Conservation (phyloP, 2,888 invertebrate species). For the Mactromeris polynyma region DNA sequence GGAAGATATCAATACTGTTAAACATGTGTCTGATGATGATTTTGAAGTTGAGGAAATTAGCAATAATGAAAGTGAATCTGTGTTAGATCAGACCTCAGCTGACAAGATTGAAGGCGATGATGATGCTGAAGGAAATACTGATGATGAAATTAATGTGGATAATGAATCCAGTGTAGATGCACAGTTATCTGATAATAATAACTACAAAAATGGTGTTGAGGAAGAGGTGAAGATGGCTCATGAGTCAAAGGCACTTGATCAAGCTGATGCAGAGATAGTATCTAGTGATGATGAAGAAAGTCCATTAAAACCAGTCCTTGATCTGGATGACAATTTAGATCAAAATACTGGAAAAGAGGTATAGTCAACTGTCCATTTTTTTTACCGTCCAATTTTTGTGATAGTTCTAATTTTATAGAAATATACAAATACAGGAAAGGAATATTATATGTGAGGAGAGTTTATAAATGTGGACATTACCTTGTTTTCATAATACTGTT, state of each 20-base stretch:
- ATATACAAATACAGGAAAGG: no score
- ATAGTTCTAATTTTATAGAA: no score
- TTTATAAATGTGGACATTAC: no score
- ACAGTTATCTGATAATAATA: neutral
- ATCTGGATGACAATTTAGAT: neutral
- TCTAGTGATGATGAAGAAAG: neutral
- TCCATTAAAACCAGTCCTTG: neutral
- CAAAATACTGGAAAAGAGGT: neutral
- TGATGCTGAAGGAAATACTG: constrained; percentile 36
- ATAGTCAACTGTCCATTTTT: no score
- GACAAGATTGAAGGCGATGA: neutral
- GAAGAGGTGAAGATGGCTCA: neutral
- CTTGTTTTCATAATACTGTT: no score
- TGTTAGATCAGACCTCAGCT: neutral
- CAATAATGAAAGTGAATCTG: neutral
- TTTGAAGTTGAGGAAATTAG: neutral
- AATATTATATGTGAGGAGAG: no score
- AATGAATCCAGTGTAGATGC: neutral
- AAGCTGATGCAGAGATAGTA: neutral
- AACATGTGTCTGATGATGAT: neutral
- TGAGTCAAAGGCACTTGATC: neutral
- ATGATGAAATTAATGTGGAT: constrained; percentile 22
- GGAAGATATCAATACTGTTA: no score
- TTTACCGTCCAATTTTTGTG: no score
- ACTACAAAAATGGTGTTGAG: neutral